Evolutionary conservation across 1,140 invertebrate species (phyloP).

Genomic region (Ceratitis capitata): DNA sequence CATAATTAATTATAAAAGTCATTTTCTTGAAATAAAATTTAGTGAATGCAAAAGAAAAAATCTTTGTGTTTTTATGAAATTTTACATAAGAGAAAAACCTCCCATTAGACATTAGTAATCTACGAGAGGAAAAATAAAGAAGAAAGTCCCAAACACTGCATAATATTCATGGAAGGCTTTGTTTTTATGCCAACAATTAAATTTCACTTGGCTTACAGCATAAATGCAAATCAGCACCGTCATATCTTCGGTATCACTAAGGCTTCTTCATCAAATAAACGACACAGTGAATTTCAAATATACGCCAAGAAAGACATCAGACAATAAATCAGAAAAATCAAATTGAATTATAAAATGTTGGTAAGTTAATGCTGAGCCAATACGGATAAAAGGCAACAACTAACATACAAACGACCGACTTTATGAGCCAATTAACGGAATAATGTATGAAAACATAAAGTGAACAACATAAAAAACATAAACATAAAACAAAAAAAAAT

Average conservation of each 20-base stretch:
- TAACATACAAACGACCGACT: neutral
- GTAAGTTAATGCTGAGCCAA: neutral
- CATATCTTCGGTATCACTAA: neutral
- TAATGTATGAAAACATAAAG: neutral
- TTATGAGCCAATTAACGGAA: neutral
- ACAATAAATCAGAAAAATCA: neutral
- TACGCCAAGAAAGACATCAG: neutral
- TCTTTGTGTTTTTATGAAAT: no score
- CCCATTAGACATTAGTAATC: no score
- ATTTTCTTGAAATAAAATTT: no score
- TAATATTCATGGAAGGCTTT: neutral
- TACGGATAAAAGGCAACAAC: conserved; percentile 18
- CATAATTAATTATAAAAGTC: no score
- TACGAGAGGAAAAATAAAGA: neutral
- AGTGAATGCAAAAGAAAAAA: no score
- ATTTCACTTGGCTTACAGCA: neutral
- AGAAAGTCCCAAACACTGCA: neutral
- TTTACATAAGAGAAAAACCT: no score
- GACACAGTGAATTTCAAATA: neutral
- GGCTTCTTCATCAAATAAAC: neutral
- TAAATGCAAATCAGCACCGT: neutral
- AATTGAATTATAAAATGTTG: conserved; percentile 3
- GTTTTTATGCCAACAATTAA: neutral
- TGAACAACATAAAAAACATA: neutral
- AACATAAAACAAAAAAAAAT: no score